Evolutionary conservation across 2,113 vertebrate species (phyloP).

Genomic region (Rhea americana): DNA sequence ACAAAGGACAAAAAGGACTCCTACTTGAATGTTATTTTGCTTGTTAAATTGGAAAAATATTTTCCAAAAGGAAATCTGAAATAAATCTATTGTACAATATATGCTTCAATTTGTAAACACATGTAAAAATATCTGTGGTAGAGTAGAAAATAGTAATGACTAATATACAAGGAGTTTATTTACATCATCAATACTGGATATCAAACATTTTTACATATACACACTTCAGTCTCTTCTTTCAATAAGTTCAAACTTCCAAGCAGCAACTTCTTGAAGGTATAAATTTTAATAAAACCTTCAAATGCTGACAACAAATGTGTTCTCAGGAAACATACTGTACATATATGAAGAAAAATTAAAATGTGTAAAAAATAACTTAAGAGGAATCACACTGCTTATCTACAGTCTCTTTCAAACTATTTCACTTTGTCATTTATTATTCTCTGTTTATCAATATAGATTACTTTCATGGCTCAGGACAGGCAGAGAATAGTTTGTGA

Average conservation of each 20-base stretch:
- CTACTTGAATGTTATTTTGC: background rate
- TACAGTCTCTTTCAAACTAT: background rate
- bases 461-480: background rate
- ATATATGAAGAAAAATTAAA: constrained; percentile 47
- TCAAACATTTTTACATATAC: background rate
- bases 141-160: background rate
- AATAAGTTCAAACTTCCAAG: background rate
- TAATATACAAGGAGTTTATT: constrained; percentile 60
- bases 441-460: background rate
- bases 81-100: constrained; percentile 18
- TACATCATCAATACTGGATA: constrained; percentile 36
- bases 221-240: constrained; percentile 21
- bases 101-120: background rate
- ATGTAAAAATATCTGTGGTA: background rate
- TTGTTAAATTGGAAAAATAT: constrained; percentile 35
- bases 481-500: background rate
- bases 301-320: background rate
- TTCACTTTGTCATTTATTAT: background rate
- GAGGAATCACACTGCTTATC: background rate
- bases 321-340: background rate
- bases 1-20: background rate
- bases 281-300: constrained; percentile 14
- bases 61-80: constrained; percentile 5
- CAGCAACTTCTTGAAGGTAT: background rate
- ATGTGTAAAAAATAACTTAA: constrained; percentile 44